A percentile compares a stretch with the other conserved stretches of the same genome.
These are phyloP conservation scores for Himalopsyche tibetana DNA, from an alignment of 2,888 invertebrate genomes.

Conservation along the genomic window DNA sequence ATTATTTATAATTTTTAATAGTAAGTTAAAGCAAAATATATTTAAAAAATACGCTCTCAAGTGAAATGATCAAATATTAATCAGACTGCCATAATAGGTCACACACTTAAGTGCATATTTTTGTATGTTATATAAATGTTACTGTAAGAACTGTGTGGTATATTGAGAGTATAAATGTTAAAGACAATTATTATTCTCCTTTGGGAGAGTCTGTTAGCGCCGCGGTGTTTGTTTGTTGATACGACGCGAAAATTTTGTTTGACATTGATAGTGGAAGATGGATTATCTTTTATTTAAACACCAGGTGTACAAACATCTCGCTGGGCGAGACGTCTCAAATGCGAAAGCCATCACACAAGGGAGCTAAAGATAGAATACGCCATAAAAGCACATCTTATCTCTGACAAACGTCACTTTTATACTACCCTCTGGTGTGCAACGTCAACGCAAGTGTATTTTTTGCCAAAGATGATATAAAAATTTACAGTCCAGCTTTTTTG, in stretches of 20 bases:
- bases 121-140: too few relatives aligned
- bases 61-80: too few relatives aligned
- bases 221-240: conserved; percentile 54
- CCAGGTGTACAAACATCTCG: conserved; percentile 55
- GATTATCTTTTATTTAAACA: conserved; percentile 62
- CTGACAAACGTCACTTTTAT: conserved; percentile 35
- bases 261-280: conserved; percentile 62
- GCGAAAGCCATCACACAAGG: conserved; percentile 36
- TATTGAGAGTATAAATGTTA: neutral
- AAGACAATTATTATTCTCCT: conserved; percentile 41
- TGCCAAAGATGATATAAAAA: neutral
- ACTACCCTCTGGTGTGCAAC: conserved; percentile 10
- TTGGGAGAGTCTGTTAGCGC: conserved; percentile 50
- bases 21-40: too few relatives aligned
- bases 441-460: conserved; percentile 27
- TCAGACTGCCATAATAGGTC: too few relatives aligned
- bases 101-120: too few relatives aligned
- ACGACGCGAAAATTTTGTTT: conserved; percentile 59
- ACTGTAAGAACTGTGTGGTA: neutral
- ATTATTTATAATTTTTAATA: too few relatives aligned
- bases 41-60: too few relatives aligned
- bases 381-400: conserved; percentile 32
- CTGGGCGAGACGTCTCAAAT: conserved; percentile 13
- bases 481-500: conserved; percentile 1
- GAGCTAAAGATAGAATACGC: conserved; percentile 24